Evolutionary conservation across 1,140 invertebrate species (phyloP).

Genomic region (Schlechtendalia chinensis): DNA sequence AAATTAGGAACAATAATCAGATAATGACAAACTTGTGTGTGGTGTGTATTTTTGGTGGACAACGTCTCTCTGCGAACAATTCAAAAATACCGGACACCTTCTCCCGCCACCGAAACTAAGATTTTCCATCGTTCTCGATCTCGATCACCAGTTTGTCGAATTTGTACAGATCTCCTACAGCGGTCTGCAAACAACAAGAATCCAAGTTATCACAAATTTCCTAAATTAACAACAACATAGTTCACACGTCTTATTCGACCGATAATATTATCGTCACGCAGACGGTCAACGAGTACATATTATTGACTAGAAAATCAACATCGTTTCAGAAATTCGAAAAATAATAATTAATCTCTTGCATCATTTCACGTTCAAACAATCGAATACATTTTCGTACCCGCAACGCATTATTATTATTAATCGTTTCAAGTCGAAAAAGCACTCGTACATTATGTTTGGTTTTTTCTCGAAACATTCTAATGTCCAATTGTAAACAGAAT

Average conservation of each 20-base stretch:
- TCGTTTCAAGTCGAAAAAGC: no score
- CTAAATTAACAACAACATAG: background rate
- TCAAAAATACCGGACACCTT: background rate
- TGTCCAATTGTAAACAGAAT: background rate
- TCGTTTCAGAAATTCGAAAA: no score
- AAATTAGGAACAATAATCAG: slow-evolving; percentile 25
- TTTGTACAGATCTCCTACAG: slow-evolving; percentile 44
- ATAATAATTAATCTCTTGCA: background rate
- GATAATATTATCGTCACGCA: no score
- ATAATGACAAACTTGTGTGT: background rate
- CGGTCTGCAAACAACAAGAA: background rate
- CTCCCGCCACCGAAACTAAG: background rate
- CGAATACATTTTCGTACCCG: background rate
- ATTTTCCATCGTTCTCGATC: background rate
- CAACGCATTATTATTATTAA: background rate
- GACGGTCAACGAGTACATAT: no score
- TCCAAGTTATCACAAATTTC: background rate
- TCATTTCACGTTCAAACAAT: background rate
- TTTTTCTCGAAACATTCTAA: no score
- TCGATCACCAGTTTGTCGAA: slow-evolving; percentile 42
- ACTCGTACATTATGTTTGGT: no score
- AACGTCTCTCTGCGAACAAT: no score
- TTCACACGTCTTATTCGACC: background rate
- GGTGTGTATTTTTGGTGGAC: no score
- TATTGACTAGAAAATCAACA: no score